A percentile compares a stretch with the other conserved stretches of the same genome.
Evolutionary conservation across 2,113 vertebrate genomes (phyloP).

Genomic region (Damaliscus lunatus): DNA sequence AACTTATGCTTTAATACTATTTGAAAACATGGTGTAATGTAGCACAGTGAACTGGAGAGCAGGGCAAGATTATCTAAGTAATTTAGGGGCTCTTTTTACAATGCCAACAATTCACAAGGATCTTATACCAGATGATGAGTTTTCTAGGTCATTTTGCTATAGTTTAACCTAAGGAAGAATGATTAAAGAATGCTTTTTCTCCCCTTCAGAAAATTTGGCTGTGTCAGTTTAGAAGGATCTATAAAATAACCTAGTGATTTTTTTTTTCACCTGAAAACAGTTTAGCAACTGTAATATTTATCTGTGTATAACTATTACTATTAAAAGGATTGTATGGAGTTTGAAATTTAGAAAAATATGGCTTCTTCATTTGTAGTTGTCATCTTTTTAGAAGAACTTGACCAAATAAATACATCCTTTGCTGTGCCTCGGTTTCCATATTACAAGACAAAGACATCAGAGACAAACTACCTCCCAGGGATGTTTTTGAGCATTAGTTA

Average conservation of each 20-base stretch:
- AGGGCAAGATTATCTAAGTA: not conserved
- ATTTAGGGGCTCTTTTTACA: not conserved
- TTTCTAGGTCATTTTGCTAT: not conserved
- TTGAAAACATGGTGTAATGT: not conserved
- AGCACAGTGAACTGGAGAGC: not conserved
- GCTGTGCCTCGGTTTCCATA: slow-evolving; percentile 29
- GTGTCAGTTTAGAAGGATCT: not conserved
- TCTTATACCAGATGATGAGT: not conserved
- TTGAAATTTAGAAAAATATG: not conserved
- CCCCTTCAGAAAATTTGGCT: not conserved
- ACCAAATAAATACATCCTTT: slow-evolving; percentile 30
- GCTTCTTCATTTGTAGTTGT: not conserved
- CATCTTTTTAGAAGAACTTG: slow-evolving; percentile 16
- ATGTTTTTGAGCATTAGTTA: slow-evolving; percentile 64
- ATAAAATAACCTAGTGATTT: not conserved
- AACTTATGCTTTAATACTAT: not conserved
- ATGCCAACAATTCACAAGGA: not conserved
- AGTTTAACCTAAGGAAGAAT: not conserved
- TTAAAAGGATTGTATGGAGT: not conserved
- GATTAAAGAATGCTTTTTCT: not conserved
- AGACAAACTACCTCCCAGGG: slow-evolving; percentile 44
- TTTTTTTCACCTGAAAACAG: not conserved
- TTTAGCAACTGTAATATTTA: not conserved
- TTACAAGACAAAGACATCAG: slow-evolving; percentile 57
- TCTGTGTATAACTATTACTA: not conserved